Percentiles rank a stretch among this genome's conserved stretches.
These are phyloP conservation scores for Linnaemya vulpina DNA, from an alignment of 2,888 invertebrate genomes.

Conservation along the genomic window DNA sequence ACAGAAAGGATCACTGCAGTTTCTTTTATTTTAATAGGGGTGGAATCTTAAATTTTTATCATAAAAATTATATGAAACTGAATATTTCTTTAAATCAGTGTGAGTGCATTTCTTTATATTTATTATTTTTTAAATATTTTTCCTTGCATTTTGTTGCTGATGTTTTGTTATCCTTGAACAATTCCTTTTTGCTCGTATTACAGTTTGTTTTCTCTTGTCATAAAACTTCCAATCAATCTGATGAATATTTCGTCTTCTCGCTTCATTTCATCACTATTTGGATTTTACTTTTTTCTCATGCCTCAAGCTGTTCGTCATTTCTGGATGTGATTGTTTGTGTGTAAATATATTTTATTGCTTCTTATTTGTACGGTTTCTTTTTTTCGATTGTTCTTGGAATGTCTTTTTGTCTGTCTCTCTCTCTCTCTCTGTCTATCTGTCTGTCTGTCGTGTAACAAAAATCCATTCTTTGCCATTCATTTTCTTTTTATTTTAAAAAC, in stretches of 20 bases:
- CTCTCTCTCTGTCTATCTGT: neutral
- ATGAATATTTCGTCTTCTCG: slow-evolving; percentile 76
- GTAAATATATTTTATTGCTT: slow-evolving; percentile 34
- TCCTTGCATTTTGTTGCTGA: neutral
- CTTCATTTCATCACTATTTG: slow-evolving; percentile 75
- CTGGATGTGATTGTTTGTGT: slow-evolving; percentile 11
- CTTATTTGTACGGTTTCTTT: slow-evolving; percentile 5
- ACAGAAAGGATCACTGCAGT: too few species aligned
- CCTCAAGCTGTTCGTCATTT: slow-evolving; percentile 64
- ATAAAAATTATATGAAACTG: too few species aligned
- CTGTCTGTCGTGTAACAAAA: slow-evolving; percentile 29
- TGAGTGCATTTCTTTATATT: slow-evolving; percentile 21
- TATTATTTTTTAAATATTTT: neutral
- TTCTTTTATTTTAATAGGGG: too few species aligned
- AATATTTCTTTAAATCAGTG: too few species aligned
- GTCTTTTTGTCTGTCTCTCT: neutral
- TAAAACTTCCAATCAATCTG: slow-evolving; percentile 69
- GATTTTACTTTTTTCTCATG: slow-evolving; percentile 1
- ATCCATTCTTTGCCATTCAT: slow-evolving; percentile 35
- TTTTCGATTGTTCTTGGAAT: slow-evolving; percentile 14
- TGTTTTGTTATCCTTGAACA: neutral
- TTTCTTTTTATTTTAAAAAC: slow-evolving; percentile 21
- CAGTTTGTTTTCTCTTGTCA: slow-evolving; percentile 62
- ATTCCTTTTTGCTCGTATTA: neutral
- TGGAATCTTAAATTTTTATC: too few species aligned